These are phyloP conservation scores for Drosophila bunnanda DNA, from an alignment of 2,888 invertebrate species.

Conservation along the genomic window DNA sequence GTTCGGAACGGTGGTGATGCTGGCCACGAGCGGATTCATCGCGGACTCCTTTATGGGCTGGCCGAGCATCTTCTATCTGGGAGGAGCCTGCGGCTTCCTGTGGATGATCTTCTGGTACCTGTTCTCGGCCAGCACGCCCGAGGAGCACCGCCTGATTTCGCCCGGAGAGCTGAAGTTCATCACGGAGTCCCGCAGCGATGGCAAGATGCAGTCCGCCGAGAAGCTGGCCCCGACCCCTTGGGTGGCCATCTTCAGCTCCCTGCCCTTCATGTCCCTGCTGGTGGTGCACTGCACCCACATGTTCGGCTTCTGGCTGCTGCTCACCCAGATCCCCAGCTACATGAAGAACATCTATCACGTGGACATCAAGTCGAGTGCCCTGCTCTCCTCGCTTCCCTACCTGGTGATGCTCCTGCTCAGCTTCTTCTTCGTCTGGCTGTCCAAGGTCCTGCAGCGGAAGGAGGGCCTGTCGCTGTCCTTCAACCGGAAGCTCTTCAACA, in stretches of 20 bases:
- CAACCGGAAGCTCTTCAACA: conserved; percentile 86
- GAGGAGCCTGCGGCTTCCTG: conserved; percentile 87
- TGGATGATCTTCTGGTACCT: conserved; percentile 88
- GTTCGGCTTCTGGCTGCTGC: conserved; percentile 93
- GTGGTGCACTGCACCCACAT: conserved; percentile 90
- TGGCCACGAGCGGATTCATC: conserved; percentile 90
- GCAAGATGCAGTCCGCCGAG: conserved; percentile 67
- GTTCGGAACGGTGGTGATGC: conserved; percentile 91
- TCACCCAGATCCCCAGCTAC: conserved; percentile 92
- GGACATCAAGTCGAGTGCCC: conserved; percentile 89
- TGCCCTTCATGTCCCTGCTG: conserved; percentile 91
- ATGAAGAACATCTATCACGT: conserved; percentile 90
- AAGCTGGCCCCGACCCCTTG: conserved; percentile 88
- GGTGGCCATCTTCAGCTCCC: conserved; percentile 89
- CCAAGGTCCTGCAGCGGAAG: conserved; percentile 86
- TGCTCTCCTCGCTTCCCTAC: conserved; percentile 90
- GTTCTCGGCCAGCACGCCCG: conserved; percentile 89
- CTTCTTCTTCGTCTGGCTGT: conserved; percentile 89
- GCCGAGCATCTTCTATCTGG: conserved; percentile 91
- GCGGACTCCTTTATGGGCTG: conserved; percentile 89
- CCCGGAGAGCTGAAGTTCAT: conserved; percentile 89
- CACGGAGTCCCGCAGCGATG: conserved; percentile 86
- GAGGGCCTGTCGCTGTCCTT: conserved; percentile 81
- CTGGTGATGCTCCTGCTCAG: conserved; percentile 89
- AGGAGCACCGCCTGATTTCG: conserved; percentile 87